A percentile compares a stretch with the other conserved stretches of the same genome.
Conservation (phyloP, 1,140 invertebrate genomes). For the Phenacoccus solenopsis region DNA sequence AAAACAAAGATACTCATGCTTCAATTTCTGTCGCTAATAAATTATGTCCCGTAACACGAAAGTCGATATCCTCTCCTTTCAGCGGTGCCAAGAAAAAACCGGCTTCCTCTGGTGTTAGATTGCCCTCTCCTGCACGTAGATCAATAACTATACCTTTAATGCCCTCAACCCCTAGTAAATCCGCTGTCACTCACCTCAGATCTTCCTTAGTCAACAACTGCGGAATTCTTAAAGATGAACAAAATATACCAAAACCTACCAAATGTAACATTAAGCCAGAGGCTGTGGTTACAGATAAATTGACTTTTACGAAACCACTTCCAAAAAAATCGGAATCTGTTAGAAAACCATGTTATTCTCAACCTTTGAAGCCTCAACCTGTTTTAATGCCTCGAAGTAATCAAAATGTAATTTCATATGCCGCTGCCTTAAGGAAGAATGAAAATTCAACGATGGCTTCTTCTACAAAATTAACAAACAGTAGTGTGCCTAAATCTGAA, state of each 20-base stretch:
- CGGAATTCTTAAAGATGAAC: background rate
- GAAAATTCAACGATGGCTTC: background rate
- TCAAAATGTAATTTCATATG: no score
- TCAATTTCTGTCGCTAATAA: background rate
- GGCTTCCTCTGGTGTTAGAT: background rate
- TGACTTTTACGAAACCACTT: background rate
- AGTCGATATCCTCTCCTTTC: background rate
- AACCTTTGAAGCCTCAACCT: background rate
- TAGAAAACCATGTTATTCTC: background rate
- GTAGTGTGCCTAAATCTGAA: no score
- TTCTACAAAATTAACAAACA: no score
- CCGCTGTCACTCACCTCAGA: background rate
- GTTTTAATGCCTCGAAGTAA: background rate
- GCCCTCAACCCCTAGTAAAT: background rate
- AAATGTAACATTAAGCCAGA: constrained; percentile 12
- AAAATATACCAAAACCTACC: background rate
- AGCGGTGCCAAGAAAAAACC: background rate
- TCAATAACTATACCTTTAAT: background rate
- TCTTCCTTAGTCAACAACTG: background rate
- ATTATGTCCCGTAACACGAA: background rate
- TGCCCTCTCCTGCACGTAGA: constrained; percentile 1
- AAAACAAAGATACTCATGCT: background rate
- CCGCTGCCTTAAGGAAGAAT: background rate
- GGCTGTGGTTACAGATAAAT: background rate
- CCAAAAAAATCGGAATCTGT: background rate